Evolutionary conservation across 1,140 invertebrate species (phyloP).

Genomic region (Globodera rostochiensis): DNA sequence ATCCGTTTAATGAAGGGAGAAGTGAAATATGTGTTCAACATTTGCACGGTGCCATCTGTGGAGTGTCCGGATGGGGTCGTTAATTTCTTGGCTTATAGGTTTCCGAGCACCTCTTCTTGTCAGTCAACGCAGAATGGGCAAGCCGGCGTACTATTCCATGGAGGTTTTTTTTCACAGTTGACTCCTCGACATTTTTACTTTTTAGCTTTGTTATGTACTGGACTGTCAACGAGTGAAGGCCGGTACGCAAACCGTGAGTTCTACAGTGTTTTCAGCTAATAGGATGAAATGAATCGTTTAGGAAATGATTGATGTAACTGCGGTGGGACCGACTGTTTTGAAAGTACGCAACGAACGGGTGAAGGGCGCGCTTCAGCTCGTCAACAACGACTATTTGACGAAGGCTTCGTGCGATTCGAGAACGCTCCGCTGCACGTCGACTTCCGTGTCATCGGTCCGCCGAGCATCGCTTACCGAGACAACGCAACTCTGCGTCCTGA

Average conservation of each 20-base stretch:
- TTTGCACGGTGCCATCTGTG: too few species aligned
- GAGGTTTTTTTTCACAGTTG: background rate
- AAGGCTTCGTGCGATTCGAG: background rate
- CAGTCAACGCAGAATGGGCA: background rate
- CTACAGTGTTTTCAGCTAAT: background rate
- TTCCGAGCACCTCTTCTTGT: slow-evolving; percentile 1
- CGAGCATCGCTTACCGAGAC: background rate
- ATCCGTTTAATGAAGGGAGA: too few species aligned
- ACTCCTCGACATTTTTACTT: background rate
- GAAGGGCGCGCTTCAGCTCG: slow-evolving; percentile 14
- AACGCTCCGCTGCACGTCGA: background rate
- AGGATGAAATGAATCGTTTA: background rate
- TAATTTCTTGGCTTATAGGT: background rate
- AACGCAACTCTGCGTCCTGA: background rate
- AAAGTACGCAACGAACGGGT: background rate
- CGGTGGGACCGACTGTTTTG: slow-evolving; percentile 2
- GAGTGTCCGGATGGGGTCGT: too few species aligned
- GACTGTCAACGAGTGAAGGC: slow-evolving; percentile 1
- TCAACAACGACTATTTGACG: background rate
- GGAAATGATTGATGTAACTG: slow-evolving; percentile 14
- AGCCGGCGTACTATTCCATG: slow-evolving; percentile 3
- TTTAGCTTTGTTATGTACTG: background rate
- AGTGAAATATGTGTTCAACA: too few species aligned
- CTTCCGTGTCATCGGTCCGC: background rate
- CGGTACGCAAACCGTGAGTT: background rate